Percentiles rank a stretch among this genome's conserved stretches.
Evolutionary conservation across 2,888 invertebrate species (phyloP).

Genomic region (Orthonychiurus folsomi): DNA sequence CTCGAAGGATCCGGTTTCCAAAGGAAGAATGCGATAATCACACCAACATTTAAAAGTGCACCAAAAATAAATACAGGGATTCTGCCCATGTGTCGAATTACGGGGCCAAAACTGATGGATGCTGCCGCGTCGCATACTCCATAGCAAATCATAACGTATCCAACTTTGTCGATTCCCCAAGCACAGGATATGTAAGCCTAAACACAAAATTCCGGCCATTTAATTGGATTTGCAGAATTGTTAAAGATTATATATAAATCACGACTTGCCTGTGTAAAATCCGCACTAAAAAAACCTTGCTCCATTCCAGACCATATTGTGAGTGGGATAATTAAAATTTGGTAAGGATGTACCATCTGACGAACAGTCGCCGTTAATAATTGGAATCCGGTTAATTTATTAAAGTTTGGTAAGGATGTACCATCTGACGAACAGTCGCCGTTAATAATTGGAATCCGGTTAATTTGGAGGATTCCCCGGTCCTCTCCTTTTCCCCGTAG

Average conservation of each 20-base stretch:
- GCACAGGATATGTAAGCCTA: constrained; percentile 80
- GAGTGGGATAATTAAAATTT: constrained; percentile 84
- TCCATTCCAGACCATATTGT: constrained; percentile 96
- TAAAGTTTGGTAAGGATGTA: constrained; percentile 83
- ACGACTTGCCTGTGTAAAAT: constrained; percentile 31
- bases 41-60: constrained; percentile 60
- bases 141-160: constrained; percentile 95
- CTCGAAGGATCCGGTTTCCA: constrained; percentile 79
- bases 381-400: constrained; percentile 69
- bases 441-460: constrained; percentile 71
- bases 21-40: constrained; percentile 69
- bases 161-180: constrained; percentile 81
- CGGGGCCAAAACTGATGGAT: constrained; percentile 79
- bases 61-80: constrained; percentile 70
- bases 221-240: too few species aligned
- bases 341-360: constrained; percentile 82
- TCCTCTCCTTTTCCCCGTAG: constrained; percentile 75
- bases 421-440: constrained; percentile 81
- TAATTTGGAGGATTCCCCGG: constrained; percentile 61
- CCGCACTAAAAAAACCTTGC: constrained; percentile 56
- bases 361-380: constrained; percentile 78
- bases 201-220: constrained; percentile 8
- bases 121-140: constrained; percentile 86
- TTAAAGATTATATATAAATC: too few species aligned
- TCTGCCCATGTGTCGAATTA: constrained; percentile 86